A percentile compares a stretch with the other conserved stretches of the same genome.
phyloP scores from a whole-genome alignment of 2,797 vertebrate genomes.

The Danio choprae region DNA sequence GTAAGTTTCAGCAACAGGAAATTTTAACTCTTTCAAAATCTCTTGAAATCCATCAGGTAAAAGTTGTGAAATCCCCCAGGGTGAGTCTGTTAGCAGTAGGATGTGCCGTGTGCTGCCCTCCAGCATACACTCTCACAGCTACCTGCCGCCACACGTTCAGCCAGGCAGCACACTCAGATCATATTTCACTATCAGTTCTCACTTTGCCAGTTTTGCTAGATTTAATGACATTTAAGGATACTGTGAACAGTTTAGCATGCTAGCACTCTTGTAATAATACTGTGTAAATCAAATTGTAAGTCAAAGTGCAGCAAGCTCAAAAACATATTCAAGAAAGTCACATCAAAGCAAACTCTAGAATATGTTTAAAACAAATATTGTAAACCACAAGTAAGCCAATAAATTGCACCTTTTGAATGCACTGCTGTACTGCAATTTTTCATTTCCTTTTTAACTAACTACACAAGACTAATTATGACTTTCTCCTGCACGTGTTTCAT shows the following conservation, averaged over 20 bases:
- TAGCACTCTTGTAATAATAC: neutral
- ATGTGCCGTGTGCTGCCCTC: conserved; percentile 48
- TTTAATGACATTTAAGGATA: conserved; percentile 26
- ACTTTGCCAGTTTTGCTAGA: conserved; percentile 17
- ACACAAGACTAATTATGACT: neutral
- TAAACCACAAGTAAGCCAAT: neutral
- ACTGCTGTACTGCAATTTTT: neutral
- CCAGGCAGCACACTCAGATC: conserved; percentile 42
- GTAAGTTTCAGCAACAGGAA: neutral
- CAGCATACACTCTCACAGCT: conserved; percentile 46
- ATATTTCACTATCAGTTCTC: conserved; percentile 48
- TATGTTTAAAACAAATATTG: conserved; percentile 4
- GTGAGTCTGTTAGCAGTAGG: conserved; percentile 55
- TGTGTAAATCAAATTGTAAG: neutral
- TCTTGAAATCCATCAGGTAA: conserved; percentile 27
- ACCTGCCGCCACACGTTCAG: conserved; percentile 74
- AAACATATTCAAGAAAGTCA: neutral
- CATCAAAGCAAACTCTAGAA: neutral
- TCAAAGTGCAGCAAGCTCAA: neutral
- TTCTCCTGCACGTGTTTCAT: neutral
- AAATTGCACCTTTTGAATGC: neutral
- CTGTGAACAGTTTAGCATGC: neutral
- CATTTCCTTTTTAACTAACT: neutral
- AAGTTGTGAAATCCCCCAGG: conserved; percentile 41
- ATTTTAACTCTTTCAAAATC: neutral